phyloP scores from a whole-genome alignment of 2,888 invertebrate species.

The Arenicola marina region DNA sequence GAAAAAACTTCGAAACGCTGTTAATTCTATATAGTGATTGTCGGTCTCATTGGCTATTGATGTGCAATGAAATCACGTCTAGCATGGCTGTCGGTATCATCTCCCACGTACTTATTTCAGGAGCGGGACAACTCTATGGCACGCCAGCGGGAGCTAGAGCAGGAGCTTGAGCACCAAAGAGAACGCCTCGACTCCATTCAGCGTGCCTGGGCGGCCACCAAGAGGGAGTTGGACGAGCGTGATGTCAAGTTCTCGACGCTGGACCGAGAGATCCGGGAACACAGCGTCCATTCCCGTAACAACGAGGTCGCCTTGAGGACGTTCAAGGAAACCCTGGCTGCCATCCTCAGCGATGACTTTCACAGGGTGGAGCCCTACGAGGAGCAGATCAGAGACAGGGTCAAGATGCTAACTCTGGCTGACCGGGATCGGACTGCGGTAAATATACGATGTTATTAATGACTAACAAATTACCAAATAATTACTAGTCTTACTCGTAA shows the following conservation, averaged over 20 bases:
- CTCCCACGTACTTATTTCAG: too few species aligned
- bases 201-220: constrained; percentile 33
- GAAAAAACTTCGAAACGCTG: too few species aligned
- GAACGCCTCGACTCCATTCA: constrained; percentile 36
- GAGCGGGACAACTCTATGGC: constrained; percentile 35
- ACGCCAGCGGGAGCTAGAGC: constrained; percentile 43
- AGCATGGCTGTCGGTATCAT: too few species aligned
- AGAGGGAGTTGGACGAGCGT: constrained; percentile 33
- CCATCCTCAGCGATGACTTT: constrained; percentile 44
- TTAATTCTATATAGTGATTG: too few species aligned
- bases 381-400: constrained; percentile 47
- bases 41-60: too few species aligned
- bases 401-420: constrained; percentile 37
- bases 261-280: constrained; percentile 1
- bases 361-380: constrained; percentile 42
- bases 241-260: constrained; percentile 16
- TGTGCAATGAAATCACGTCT: too few species aligned
- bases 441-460: constrained; percentile 21
- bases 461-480: background rate
- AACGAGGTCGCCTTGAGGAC: constrained; percentile 35
- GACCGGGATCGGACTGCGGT: constrained; percentile 48
- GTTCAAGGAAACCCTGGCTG: constrained; percentile 53
- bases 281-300: background rate
- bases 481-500: constrained; percentile 1
- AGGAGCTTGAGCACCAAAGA: constrained; percentile 41